Conservation (phyloP, 2,113 vertebrate genomes). For the Crotalus horridus region DNA sequence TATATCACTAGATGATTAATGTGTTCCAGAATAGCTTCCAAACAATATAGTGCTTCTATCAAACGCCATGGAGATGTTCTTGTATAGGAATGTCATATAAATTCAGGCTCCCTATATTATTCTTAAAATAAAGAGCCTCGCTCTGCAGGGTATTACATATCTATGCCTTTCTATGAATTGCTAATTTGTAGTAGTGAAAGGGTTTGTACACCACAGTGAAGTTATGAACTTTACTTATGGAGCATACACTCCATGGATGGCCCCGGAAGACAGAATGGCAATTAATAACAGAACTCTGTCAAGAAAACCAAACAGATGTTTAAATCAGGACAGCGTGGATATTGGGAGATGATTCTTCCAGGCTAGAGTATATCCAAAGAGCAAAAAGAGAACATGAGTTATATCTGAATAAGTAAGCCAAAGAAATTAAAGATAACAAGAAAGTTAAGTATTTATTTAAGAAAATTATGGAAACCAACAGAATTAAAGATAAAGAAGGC, state of each 20-base stretch:
- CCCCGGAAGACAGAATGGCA: neutral
- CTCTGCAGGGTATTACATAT: neutral
- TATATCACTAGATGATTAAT: neutral
- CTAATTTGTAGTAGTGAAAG: neutral
- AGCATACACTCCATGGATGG: neutral
- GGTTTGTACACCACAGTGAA: neutral
- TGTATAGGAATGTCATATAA: neutral
- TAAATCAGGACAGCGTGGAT: neutral
- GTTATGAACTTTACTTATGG: neutral
- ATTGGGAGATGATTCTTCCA: neutral
- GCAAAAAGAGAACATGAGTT: neutral
- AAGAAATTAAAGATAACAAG: neutral
- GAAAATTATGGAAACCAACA: neutral
- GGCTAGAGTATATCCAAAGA: neutral
- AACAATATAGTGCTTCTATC: neutral
- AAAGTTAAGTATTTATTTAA: neutral
- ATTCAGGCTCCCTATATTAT: neutral
- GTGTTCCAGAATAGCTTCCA: neutral
- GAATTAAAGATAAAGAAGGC: neutral
- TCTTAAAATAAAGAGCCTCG: neutral
- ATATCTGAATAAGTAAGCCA: neutral
- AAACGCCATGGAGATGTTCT: neutral
- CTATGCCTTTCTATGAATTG: neutral
- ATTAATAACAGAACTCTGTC: neutral
- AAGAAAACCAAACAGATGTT: neutral